Conservation (phyloP, 1,140 invertebrate species). For the Bombus balteatus region DNA sequence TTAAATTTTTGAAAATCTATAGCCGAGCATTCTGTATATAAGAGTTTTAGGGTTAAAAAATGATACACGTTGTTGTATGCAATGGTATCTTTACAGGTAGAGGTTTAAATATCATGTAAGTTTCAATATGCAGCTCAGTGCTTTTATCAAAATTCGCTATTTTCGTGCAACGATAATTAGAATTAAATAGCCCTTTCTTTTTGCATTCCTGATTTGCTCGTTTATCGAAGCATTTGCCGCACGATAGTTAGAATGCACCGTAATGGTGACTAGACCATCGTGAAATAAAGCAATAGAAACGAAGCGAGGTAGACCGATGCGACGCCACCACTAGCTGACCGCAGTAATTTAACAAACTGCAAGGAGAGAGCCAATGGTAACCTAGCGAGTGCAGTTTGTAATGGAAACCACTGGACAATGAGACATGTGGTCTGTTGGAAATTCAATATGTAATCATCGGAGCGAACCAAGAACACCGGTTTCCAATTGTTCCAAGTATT, state of each 20-base stretch:
- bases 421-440: neutral
- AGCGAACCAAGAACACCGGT: neutral
- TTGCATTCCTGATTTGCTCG: neutral
- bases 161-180: no score
- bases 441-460: neutral
- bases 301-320: neutral
- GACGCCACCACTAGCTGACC: neutral
- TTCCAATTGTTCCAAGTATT: neutral
- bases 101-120: neutral
- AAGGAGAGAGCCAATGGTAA: neutral
- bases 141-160: no score
- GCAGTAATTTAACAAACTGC: slow-evolving; percentile 40
- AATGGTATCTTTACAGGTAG: neutral
- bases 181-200: no score
- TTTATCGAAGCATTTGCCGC: slow-evolving; percentile 9
- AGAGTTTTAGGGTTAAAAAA: neutral
- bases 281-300: neutral
- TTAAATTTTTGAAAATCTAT: no score
- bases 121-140: no score
- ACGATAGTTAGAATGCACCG: neutral
- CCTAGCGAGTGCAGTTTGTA: slow-evolving; percentile 10
- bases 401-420: slow-evolving; percentile 6
- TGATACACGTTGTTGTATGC: neutral
- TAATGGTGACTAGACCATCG: neutral
- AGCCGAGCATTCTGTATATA: neutral